phyloP scores from a whole-genome alignment of 2,797 vertebrate genomes.

The Hylomyscus alleni region DNA sequence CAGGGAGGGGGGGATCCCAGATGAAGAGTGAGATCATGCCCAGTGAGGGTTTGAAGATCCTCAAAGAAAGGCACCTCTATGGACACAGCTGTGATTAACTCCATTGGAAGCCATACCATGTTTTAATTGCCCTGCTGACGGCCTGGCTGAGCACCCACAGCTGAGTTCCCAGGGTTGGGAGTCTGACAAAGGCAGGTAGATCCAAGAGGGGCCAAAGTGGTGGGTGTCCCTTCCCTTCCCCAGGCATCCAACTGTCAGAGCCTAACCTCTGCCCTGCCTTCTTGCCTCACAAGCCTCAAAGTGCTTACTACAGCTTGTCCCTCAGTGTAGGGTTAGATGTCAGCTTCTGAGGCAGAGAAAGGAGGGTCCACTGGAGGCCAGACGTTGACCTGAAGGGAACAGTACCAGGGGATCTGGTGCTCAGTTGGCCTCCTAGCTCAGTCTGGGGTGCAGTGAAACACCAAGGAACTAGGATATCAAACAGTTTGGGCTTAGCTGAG shows the following conservation, averaged over 20 bases:
- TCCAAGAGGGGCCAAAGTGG: conserved; percentile 36
- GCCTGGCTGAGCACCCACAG: conserved; percentile 73
- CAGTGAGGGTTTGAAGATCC: neutral
- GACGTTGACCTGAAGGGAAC: neutral
- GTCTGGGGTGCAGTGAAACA: neutral
- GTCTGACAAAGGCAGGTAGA: conserved; percentile 25
- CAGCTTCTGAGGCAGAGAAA: conserved; percentile 26
- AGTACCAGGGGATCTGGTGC: neutral
- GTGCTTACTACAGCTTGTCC: conserved; percentile 10
- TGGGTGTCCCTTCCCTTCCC: conserved; percentile 23
- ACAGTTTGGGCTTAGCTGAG: neutral
- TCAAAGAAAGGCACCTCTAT: conserved; percentile 78
- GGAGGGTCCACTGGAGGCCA: neutral
- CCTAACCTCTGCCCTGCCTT: conserved; percentile 18
- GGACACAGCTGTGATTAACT: conserved; percentile 72
- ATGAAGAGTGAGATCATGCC: conserved; percentile 70
- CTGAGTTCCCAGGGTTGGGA: conserved; percentile 76
- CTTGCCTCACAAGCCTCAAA: conserved; percentile 24
- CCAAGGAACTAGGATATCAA: neutral
- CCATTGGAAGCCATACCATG: conserved; percentile 46
- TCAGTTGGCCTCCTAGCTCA: neutral
- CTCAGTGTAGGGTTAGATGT: neutral
- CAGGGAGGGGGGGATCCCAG: conserved; percentile 61
- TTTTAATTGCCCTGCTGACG: conserved; percentile 71
- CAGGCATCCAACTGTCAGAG: neutral